Percentiles rank a stretch among this genome's conserved stretches.
Evolutionary conservation across 1,140 invertebrate genomes (phyloP).

Genomic region (Acarapis woodi): DNA sequence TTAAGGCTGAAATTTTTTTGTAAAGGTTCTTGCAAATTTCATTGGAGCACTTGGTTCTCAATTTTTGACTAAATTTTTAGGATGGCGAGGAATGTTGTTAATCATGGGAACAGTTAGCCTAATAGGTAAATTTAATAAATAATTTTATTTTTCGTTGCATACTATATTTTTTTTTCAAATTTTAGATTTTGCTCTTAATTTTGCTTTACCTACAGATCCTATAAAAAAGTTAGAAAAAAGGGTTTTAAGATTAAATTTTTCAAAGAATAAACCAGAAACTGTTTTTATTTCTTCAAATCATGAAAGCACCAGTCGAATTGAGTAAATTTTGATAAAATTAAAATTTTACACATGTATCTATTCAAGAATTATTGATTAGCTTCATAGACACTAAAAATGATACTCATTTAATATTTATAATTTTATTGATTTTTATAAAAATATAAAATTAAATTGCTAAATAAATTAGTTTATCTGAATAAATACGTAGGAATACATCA

Average conservation of each 20-base stretch:
- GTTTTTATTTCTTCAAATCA: not conserved
- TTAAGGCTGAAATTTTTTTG: not conserved
- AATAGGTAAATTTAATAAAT: not conserved
- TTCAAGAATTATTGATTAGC: not conserved
- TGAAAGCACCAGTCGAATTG: not conserved
- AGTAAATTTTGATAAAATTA: not conserved
- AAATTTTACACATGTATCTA: not conserved
- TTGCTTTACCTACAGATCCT: not conserved
- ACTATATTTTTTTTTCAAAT: not conserved
- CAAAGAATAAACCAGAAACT: not conserved
- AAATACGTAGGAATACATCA: not conserved
- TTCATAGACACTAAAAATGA: not conserved
- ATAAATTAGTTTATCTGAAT: no score
- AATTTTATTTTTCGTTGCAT: not conserved
- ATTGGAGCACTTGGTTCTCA: conserved; percentile 4
- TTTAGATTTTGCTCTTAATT: conserved; percentile 3
- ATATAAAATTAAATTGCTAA: no score
- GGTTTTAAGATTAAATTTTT: not conserved
- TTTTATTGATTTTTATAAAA: not conserved
- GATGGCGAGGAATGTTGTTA: conserved; percentile 6
- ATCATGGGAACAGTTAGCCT: conserved; percentile 1
- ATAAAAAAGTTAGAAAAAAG: not conserved
- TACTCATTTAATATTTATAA: not conserved
- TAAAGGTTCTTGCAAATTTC: conserved; percentile 5
- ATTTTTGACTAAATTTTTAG: conserved; percentile 3